Percentiles rank a stretch among this genome's conserved stretches.
These are phyloP conservation scores for Batillaria attramentaria DNA, from an alignment of 1,140 invertebrate species.

Conservation along the genomic window DNA sequence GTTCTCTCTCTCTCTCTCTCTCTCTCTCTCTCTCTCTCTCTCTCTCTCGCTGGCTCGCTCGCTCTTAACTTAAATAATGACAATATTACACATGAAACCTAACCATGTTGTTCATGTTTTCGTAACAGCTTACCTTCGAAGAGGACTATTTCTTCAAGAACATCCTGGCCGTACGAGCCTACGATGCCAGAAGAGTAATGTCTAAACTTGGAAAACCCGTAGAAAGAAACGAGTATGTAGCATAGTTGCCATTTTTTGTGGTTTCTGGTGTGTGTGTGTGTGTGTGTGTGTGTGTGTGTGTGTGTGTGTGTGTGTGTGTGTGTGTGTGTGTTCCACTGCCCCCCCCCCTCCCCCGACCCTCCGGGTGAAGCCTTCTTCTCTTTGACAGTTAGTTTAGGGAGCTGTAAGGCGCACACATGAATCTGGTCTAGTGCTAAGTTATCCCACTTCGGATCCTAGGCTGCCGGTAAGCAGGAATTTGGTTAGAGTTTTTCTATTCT, in stretches of 20 bases:
- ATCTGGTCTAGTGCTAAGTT: too few relatives aligned
- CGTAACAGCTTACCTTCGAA: slow-evolving; percentile 45
- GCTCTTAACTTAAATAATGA: not conserved
- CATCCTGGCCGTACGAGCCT: slow-evolving; percentile 39
- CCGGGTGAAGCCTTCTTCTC: too few relatives aligned
- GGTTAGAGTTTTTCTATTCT: too few relatives aligned
- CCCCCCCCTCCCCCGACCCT: too few relatives aligned
- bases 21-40: not conserved
- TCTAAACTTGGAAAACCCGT: slow-evolving; percentile 44
- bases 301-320: too few relatives aligned
- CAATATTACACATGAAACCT: not conserved
- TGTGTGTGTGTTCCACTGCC: too few relatives aligned
- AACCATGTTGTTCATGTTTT: slow-evolving; percentile 18
- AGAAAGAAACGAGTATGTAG: slow-evolving; percentile 50
- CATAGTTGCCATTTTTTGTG: not conserved
- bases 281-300: not conserved
- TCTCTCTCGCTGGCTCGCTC: not conserved
- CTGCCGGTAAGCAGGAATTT: too few relatives aligned
- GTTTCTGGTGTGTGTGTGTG: too few relatives aligned
- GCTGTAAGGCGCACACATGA: too few relatives aligned
- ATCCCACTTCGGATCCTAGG: too few relatives aligned
- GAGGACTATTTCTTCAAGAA: slow-evolving; percentile 50
- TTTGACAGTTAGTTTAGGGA: too few relatives aligned
- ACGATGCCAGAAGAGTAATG: slow-evolving; percentile 43
- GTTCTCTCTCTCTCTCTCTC: not conserved